phyloP scores from a whole-genome alignment of 1,140 invertebrate species.

The Cepaea nemoralis region DNA sequence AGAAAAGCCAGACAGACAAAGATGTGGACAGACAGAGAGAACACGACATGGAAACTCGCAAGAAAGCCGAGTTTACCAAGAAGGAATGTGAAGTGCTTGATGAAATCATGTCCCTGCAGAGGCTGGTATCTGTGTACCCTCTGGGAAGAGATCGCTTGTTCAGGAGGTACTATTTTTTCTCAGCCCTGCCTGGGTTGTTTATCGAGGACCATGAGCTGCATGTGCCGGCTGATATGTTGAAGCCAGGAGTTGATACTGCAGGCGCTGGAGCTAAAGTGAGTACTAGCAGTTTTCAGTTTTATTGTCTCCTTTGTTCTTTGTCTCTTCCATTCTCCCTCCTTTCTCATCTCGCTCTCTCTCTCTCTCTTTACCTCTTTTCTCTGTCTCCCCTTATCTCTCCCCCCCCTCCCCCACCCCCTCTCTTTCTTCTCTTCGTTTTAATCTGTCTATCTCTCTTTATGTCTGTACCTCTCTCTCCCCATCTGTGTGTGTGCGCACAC shows the following conservation, averaged over 20 bases:
- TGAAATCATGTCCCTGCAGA: constrained; percentile 72
- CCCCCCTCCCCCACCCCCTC: too few relatives aligned
- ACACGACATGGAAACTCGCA: constrained; percentile 68
- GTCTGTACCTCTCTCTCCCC: too few relatives aligned
- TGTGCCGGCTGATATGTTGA: constrained; percentile 50
- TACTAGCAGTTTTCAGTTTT: not conserved
- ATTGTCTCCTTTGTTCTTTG: not conserved
- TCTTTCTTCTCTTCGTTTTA: too few relatives aligned
- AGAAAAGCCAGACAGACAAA: constrained; percentile 52
- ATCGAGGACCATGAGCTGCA: constrained; percentile 65
- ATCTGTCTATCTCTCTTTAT: too few relatives aligned
- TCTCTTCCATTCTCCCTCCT: too few relatives aligned
- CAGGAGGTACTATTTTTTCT: constrained; percentile 87
- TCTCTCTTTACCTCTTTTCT: too few relatives aligned
- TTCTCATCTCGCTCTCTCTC: too few relatives aligned
- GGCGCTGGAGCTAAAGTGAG: constrained; percentile 45
- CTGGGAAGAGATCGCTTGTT: constrained; percentile 87
- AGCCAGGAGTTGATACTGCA: constrained; percentile 35
- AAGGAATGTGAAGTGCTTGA: constrained; percentile 76
- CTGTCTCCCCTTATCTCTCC: too few relatives aligned
- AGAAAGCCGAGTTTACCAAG: constrained; percentile 67
- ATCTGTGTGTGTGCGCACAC: too few relatives aligned
- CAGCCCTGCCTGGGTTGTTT: constrained; percentile 83
- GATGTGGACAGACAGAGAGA: constrained; percentile 61
- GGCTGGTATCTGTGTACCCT: constrained; percentile 74